A percentile compares a stretch with the other conserved stretches of the same genome.
These are phyloP conservation scores for Paratilapia polleni DNA, from an alignment of 2,113 vertebrate genomes.

Conservation along the genomic window DNA sequence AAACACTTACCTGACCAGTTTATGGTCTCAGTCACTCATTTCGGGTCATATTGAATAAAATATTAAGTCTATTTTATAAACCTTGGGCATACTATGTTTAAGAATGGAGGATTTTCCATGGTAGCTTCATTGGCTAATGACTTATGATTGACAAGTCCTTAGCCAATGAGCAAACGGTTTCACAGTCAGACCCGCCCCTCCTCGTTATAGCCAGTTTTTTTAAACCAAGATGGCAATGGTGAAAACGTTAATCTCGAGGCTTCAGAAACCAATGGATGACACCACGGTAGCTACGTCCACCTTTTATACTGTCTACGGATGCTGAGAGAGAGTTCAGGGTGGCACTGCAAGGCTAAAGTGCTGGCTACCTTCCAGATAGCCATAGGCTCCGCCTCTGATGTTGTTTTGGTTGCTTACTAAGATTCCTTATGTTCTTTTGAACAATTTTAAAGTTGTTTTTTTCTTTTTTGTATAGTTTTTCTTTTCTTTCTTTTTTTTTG, in stretches of 20 bases:
- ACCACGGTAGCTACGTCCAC: no score
- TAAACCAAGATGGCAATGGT: no score
- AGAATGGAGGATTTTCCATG: neutral
- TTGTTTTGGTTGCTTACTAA: neutral
- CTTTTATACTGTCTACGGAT: neutral
- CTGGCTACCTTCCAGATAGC: neutral
- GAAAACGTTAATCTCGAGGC: no score
- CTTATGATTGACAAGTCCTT: no score
- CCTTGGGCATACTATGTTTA: neutral
- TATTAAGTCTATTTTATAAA: neutral
- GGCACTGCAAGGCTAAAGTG: neutral
- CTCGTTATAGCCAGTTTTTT: neutral
- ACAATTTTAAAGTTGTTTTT: neutral
- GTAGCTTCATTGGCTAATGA: neutral
- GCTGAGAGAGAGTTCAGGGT: neutral
- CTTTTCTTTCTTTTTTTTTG: no score
- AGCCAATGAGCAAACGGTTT: neutral
- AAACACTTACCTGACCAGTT: no score
- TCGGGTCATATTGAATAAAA: neutral
- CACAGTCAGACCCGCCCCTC: neutral
- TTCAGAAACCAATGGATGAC: no score
- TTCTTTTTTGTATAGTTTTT: neutral
- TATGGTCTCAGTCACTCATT: no score
- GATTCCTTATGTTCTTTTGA: neutral
- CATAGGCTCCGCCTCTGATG: accelerated